Percentiles rank a stretch among this genome's conserved stretches.
Evolutionary conservation across 2,888 invertebrate species (phyloP).

Genomic region (Agrochola litura): DNA sequence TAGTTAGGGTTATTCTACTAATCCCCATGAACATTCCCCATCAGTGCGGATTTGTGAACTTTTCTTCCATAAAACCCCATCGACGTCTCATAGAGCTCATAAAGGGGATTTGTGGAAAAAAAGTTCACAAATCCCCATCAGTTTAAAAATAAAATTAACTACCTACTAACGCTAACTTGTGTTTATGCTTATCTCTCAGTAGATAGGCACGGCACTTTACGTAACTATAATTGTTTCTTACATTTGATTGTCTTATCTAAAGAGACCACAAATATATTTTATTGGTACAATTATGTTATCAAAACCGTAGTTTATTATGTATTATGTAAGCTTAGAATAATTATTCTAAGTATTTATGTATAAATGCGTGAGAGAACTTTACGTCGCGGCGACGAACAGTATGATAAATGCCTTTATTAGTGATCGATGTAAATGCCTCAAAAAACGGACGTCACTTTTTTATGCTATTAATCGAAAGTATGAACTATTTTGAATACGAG

Average conservation of each 20-base stretch:
- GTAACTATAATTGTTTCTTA: background rate
- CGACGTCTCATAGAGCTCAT: too few species aligned
- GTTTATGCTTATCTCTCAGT: background rate
- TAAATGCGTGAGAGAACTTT: background rate
- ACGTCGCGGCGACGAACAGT: background rate
- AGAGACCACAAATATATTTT: slow-evolving; percentile 31
- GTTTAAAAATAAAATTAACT: background rate
- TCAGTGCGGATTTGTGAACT: too few species aligned
- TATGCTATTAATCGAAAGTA: too few species aligned
- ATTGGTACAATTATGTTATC: slow-evolving; percentile 18
- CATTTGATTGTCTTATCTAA: slow-evolving; percentile 37
- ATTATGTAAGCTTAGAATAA: background rate
- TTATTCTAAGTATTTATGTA: background rate
- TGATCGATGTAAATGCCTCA: too few species aligned
- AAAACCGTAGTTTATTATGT: background rate
- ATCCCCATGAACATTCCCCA: too few species aligned
- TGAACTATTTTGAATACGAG: too few species aligned
- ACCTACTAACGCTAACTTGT: background rate
- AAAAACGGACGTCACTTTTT: too few species aligned
- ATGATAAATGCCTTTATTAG: too few species aligned
- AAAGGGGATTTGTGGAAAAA: too few species aligned
- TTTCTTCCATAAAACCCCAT: too few species aligned
- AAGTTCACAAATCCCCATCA: too few species aligned
- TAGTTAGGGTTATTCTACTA: too few species aligned
- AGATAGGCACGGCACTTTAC: slow-evolving; percentile 1